Base-by-base conservation (phyloP, 2,113 vertebrate species). In the Cnemophilus loriae region DNA sequence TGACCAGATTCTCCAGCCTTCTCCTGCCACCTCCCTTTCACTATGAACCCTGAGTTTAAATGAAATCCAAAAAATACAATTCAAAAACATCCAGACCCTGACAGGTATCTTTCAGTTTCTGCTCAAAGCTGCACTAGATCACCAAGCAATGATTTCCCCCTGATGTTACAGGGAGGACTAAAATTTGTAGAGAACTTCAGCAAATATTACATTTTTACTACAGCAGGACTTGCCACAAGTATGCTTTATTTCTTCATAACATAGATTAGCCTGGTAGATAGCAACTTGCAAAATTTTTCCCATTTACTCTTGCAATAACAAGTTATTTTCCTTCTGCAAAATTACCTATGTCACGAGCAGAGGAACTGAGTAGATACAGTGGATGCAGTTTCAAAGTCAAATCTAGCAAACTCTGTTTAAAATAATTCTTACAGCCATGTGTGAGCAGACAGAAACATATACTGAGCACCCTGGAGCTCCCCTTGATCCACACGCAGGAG, bases 321-420 rank as follows among this genome's bases (percentile, higher is more conserved):
- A 75, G 10, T 32, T 46, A 44, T 68, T 65, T 88, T 61, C 23
- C 32, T 42, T 77, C 63, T 83, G 44, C 32, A 76, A 79, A 93
- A 85, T 16, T 15, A 57, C 75, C n/a, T 77, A 33, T 0, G 1
- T 20, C 4, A 3, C 0, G 1, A 1, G 0, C 24, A 80, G 41
- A 90, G 27, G 32, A 37, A 71, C 6, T 0, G 0, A 65, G 37
- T 0, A 87, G 71, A 60, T 33, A 77, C 0, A 76, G 75, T 3
- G 1, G 75, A 65, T 57, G 23, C 20, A 41, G 18, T 37, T 83
- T 78, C 49, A 61, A 91, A 93, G 75, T 37, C 59, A 80, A 61
- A 93, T 22, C 41, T 27, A 84, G 53, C 11, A 76, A 23, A 8
- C 1, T 4, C 4, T 37, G 19, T 53, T 85, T 80, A 50, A 90